Evolutionary conservation across 53 echinoderm and acorn worm genomes (phyloP), one percentile per base, ranked within the genome.

Genomic region (Luidia sarsii): DNA sequence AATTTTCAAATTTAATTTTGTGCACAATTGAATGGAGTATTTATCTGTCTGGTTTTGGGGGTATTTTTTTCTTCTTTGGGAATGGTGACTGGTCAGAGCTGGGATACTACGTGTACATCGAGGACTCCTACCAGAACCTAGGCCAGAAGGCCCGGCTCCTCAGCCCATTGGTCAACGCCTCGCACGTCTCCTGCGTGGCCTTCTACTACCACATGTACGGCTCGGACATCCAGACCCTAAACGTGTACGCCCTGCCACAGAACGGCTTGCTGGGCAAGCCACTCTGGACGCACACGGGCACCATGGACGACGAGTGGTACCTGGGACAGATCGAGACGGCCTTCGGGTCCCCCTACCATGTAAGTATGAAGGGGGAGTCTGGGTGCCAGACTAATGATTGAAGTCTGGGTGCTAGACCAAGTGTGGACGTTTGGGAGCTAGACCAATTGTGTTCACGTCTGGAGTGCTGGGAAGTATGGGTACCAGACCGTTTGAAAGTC

Each of bases 51-150:
- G n/a, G n/a, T n/a, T n/a, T n/a, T n/a, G n/a, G n/a, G n/a, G n/a
- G n/a, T n/a, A n/a, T n/a, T n/a, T n/a, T n/a, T n/a, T n/a, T n/a
- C n/a, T n/a, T n/a, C n/a, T n/a, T n/a, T n/a, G n/a, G n/a, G n/a
- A n/a, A n/a, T n/a, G n/a, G n/a, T n/a, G n/a, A n/a, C n/a, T n/a
- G n/a, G n/a, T n/a, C 57, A 74, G 74, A 55, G 4, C 74, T 24
- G 91, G 94, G 94, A 0, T 87, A 75, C 33, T 94, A 94, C 65
- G 24, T 94, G 37, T 94, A 86, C 83, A 89, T 94, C 64, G 94
- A 94, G 67, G 91, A 85, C 3, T 91, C 92, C 33, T 73, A 70
- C 48, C 90, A 86, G 27, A 24, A 35, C 13, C 52, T 29, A 7
- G 87, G 88, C 4, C 88, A 96, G 54, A 30, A 84, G 11, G 97